phyloP scores from a whole-genome alignment of 2,888 invertebrate species.

The Pristionchus entomophagus region DNA sequence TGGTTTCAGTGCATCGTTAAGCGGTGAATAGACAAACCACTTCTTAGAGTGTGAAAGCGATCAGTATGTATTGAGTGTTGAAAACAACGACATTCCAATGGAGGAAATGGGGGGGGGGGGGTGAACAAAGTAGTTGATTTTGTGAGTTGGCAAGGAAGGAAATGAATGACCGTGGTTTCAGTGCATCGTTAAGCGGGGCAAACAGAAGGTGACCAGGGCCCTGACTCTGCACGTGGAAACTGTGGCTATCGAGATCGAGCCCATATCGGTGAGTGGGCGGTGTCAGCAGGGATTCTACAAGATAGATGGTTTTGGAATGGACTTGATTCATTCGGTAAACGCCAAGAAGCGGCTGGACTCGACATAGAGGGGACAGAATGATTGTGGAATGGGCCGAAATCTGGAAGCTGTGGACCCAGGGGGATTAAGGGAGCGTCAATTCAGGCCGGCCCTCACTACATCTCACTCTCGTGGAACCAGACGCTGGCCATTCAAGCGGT shows the following conservation, averaged over 20 bases:
- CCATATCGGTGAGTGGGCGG: constrained; percentile 32
- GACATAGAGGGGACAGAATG: background rate
- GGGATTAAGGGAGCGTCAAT: background rate
- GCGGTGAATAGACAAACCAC: too few relatives aligned
- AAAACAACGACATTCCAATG: too few relatives aligned
- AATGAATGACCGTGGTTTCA: background rate
- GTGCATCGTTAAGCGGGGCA: constrained; percentile 43
- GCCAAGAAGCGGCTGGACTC: too few relatives aligned
- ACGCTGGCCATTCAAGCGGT: constrained; percentile 57
- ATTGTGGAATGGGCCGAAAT: background rate
- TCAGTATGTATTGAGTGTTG: too few relatives aligned
- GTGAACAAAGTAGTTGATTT: background rate
- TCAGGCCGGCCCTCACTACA: constrained; percentile 53
- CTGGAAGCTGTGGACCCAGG: too few relatives aligned
- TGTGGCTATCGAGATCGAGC: constrained; percentile 38
- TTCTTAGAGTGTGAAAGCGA: too few relatives aligned
- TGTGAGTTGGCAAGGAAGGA: too few relatives aligned
- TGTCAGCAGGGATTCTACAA: background rate
- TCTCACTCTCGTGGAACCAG: constrained; percentile 62
- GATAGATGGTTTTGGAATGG: too few relatives aligned
- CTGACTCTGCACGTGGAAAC: background rate
- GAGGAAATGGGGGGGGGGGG: background rate
- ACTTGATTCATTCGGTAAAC: background rate
- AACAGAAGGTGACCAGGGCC: background rate
- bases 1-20: too few relatives aligned